Evolutionary conservation across 2,797 vertebrate species (phyloP), one percentile per base, ranked within the genome.

Genomic region (Neosilurus mollespiculum): DNA sequence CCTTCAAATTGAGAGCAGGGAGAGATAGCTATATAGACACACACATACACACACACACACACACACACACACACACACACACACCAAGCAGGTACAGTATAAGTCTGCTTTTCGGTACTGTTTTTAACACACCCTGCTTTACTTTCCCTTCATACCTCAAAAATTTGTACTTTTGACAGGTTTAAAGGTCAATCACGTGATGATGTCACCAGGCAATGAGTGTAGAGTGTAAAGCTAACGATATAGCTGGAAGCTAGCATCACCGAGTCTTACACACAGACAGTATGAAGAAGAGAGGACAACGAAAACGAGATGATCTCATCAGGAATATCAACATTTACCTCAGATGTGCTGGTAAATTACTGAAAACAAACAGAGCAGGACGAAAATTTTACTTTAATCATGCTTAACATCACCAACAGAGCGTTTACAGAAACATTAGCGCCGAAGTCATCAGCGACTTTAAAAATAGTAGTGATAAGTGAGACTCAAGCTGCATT

Each of bases 1-100:
- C 90, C 94, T 0, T 85, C 93, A 16, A 94, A 94, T 88, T 94
- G 90, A 94, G 72, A 71, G 14, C 26, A 72, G 22, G 54, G 53
- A 69, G 58, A 61, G 20, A 62, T 53, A 76, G 49, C 58, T 11
- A 73, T 61, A 78, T 54, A 34, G 61, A 78, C 65, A 83, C 26
- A 84, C 69, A 80, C 67, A 78, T 30, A 78, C 24, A 86, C 70
- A 88, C 37, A 77, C 26, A 66, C 73, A 70, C 53, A 75, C 77
- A 54, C 22, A 71, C 54, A 26, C 20, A 14, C 34, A 80, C 65
- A 54, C 64, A 80, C 71, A 83, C 86, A 84, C 59, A 64, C 77
- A 76, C 76, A 78, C 76, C 9, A 15, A 80, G 49, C 78, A 65
- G n/a, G 78, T 49, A 66, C 18, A 16, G 62, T 66, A 20, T 3